Evolutionary conservation across 2,888 invertebrate species (phyloP).

Genomic region (Phortica magna): DNA sequence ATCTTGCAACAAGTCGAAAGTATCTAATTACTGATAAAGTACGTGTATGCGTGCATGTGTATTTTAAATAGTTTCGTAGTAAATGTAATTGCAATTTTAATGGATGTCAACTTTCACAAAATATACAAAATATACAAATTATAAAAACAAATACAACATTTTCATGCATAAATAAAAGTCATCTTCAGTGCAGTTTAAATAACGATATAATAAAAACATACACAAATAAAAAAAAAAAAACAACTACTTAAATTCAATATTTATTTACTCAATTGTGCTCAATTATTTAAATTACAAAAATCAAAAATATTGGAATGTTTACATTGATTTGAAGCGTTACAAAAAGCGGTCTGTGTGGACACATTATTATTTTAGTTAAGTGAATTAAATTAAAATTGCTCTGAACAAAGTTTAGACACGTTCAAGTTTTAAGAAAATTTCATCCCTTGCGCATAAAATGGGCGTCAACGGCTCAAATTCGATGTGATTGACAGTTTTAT

Average conservation of each 20-base stretch:
- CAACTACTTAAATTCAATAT: neutral
- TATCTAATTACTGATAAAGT: neutral
- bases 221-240: neutral
- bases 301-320: neutral
- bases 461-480: slow-evolving; percentile 24
- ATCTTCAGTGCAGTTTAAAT: neutral
- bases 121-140: slow-evolving; percentile 1
- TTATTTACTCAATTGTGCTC: neutral
- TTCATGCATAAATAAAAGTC: neutral
- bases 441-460: neutral
- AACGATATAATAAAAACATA: neutral
- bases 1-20: neutral
- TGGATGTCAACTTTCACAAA: slow-evolving; percentile 63
- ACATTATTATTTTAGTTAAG: neutral
- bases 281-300: neutral
- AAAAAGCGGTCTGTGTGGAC: neutral
- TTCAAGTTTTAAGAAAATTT: neutral
- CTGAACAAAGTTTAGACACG: neutral
- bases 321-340: neutral
- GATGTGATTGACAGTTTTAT: slow-evolving; percentile 32
- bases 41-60: neutral
- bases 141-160: slow-evolving; percentile 7
- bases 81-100: slow-evolving; percentile 73
- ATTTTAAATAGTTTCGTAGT: slow-evolving; percentile 66
- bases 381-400: neutral